phyloP scores from a whole-genome alignment of 2,888 invertebrate genomes.

The Drymonia ruficornis region DNA sequence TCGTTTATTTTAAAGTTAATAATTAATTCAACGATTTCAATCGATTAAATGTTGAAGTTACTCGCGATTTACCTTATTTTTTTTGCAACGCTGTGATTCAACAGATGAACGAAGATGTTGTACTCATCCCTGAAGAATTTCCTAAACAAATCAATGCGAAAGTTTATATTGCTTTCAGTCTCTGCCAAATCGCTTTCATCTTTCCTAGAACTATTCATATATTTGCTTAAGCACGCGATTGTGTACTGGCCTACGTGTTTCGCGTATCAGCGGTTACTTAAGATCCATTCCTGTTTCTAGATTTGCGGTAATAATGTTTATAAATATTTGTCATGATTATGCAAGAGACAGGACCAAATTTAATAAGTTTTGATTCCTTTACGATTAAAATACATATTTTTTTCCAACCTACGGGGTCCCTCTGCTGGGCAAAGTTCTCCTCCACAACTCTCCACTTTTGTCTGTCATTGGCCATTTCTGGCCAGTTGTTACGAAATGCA shows the following conservation, averaged over 20 bases:
- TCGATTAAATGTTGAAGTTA: background rate
- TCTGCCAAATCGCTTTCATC: slow-evolving; percentile 4
- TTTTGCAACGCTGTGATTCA: slow-evolving; percentile 31
- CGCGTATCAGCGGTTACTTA: background rate
- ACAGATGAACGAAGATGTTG: slow-evolving; percentile 17
- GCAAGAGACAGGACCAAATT: no score
- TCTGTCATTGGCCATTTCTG: no score
- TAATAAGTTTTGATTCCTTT: no score
- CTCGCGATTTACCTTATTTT: slow-evolving; percentile 11
- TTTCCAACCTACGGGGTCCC: no score
- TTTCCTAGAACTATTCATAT: background rate
- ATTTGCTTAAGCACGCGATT: background rate
- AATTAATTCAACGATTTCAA: background rate
- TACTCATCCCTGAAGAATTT: slow-evolving; percentile 33
- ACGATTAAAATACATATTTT: no score
- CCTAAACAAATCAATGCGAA: slow-evolving; percentile 26
- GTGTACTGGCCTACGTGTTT: background rate
- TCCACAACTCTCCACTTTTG: no score
- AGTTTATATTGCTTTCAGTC: slow-evolving; percentile 11
- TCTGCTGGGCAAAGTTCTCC: no score
- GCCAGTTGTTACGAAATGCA: no score
- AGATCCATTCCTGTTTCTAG: no score
- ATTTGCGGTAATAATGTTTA: no score
- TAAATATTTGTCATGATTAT: no score
- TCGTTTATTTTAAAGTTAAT: background rate